A percentile compares a stretch with the other conserved stretches of the same genome.
These are phyloP conservation scores for Chaetodon trifascialis DNA, from an alignment of 2,113 vertebrate species.

Conservation along the genomic window DNA sequence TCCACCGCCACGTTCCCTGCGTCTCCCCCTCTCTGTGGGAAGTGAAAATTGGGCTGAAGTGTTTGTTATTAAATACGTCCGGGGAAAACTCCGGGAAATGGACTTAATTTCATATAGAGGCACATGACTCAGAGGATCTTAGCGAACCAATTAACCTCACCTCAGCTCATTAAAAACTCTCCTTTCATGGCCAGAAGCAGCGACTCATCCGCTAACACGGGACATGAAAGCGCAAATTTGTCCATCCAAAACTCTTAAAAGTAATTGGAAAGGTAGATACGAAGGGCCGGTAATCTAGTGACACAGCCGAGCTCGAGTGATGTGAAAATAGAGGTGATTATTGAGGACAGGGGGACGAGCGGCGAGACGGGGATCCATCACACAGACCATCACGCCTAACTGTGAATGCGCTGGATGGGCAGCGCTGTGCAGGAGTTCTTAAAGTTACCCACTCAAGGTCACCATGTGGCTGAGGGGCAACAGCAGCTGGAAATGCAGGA, in stretches of 20 bases:
- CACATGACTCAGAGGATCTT: slow-evolving; percentile 84
- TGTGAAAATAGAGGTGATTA: slow-evolving; percentile 73
- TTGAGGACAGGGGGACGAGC: slow-evolving; percentile 41
- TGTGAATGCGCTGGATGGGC: slow-evolving; percentile 35
- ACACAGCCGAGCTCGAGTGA: slow-evolving; percentile 76
- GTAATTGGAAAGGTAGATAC: slow-evolving; percentile 92
- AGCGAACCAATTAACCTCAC: slow-evolving; percentile 87
- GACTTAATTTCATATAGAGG: slow-evolving; percentile 85
- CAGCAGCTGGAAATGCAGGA: slow-evolving; percentile 18
- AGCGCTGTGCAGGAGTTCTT: slow-evolving; percentile 19
- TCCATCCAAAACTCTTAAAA: slow-evolving; percentile 88
- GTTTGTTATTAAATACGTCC: slow-evolving; percentile 86
- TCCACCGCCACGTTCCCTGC: background rate
- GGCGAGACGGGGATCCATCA: slow-evolving; percentile 25
- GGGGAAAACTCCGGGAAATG: slow-evolving; percentile 83
- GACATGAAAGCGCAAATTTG: slow-evolving; percentile 87
- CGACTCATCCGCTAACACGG: slow-evolving; percentile 82
- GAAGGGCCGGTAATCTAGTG: slow-evolving; percentile 80
- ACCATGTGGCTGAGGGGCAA: slow-evolving; percentile 25
- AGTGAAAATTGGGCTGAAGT: slow-evolving; percentile 84
- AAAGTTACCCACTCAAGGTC: slow-evolving; percentile 63
- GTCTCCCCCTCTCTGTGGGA: slow-evolving; percentile 50
- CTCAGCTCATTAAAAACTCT: slow-evolving; percentile 87
- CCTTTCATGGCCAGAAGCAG: slow-evolving; percentile 84
- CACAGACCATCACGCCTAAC: slow-evolving; percentile 25